Percentiles rank a stretch among this genome's conserved stretches.
phyloP scores from a whole-genome alignment of 2,113 vertebrate genomes.

The Columbina picui region DNA sequence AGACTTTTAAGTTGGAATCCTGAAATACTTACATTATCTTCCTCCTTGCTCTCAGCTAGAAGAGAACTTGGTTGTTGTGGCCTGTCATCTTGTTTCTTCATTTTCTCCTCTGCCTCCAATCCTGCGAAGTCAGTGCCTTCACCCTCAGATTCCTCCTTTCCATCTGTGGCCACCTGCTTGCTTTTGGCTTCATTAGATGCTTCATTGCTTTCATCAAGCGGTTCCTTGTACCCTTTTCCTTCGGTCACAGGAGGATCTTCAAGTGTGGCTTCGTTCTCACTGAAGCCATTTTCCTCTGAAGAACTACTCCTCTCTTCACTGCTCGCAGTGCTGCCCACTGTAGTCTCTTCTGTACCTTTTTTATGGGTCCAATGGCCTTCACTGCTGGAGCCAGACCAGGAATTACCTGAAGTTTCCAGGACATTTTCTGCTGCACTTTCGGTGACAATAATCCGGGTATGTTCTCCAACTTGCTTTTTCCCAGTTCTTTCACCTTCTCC shows the following conservation, averaged over 20 bases:
- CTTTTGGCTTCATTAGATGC: background rate
- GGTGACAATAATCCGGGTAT: background rate
- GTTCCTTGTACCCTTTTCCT: background rate
- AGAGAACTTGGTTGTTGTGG: background rate
- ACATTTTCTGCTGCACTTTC: conserved; percentile 7
- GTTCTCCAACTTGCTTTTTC: background rate
- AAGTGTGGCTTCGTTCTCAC: background rate
- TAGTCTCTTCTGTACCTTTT: background rate
- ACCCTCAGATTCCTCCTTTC: background rate
- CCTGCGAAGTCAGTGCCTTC: background rate
- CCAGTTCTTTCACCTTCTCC: background rate
- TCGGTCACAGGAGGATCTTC: background rate
- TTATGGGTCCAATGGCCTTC: background rate
- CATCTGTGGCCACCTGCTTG: background rate
- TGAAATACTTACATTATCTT: background rate
- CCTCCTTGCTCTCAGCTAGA: background rate
- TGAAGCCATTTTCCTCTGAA: background rate
- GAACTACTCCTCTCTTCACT: background rate
- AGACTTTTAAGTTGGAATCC: background rate
- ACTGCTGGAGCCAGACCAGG: conserved; percentile 8
- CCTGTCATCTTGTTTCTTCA: background rate
- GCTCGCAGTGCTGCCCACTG: background rate
- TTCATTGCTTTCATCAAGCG: background rate
- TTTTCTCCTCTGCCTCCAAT: background rate
- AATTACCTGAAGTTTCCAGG: background rate